These are phyloP conservation scores for Chrysopilus asiliformis DNA, from an alignment of 2,888 invertebrate species.

Conservation along the genomic window DNA sequence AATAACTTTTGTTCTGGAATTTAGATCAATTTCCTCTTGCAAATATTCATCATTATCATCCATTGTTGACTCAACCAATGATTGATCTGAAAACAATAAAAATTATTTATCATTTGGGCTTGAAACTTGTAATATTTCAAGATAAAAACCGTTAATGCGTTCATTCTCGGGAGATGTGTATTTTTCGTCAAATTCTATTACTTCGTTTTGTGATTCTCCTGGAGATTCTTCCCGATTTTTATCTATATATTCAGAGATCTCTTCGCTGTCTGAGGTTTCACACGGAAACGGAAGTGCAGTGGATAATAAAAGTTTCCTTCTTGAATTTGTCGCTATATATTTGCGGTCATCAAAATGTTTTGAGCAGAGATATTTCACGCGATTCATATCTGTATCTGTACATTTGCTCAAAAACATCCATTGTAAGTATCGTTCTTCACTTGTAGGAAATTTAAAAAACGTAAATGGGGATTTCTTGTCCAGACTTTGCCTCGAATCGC, in stretches of 20 bases:
- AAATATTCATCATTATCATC: too few species aligned
- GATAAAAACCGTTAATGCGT: too few species aligned
- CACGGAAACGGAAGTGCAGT: constrained; percentile 10
- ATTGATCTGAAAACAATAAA: too few species aligned
- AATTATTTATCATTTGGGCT: too few species aligned
- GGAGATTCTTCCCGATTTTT: not conserved
- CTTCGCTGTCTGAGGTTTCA: constrained; percentile 9
- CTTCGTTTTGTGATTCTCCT: constrained; percentile 5
- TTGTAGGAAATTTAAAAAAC: constrained; percentile 12
- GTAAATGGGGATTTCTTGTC: too few species aligned
- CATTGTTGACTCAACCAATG: too few species aligned
- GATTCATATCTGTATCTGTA: constrained; percentile 3
- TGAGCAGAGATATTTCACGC: constrained; percentile 10
- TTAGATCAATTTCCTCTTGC: too few species aligned
- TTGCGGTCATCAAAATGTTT: constrained; percentile 13
- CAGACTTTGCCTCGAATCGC: too few species aligned
- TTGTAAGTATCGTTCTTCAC: constrained; percentile 4
- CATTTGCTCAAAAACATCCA: constrained; percentile 10
- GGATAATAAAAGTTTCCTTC: constrained; percentile 9
- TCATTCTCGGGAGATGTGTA: not conserved
- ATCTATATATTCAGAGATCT: too few species aligned
- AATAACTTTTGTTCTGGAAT: too few species aligned
- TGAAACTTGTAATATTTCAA: too few species aligned
- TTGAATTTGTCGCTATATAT: constrained; percentile 12
- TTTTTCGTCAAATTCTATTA: constrained; percentile 8